Conservation (phyloP, 1,140 invertebrate genomes). For the Eufriesea mexicana region DNA sequence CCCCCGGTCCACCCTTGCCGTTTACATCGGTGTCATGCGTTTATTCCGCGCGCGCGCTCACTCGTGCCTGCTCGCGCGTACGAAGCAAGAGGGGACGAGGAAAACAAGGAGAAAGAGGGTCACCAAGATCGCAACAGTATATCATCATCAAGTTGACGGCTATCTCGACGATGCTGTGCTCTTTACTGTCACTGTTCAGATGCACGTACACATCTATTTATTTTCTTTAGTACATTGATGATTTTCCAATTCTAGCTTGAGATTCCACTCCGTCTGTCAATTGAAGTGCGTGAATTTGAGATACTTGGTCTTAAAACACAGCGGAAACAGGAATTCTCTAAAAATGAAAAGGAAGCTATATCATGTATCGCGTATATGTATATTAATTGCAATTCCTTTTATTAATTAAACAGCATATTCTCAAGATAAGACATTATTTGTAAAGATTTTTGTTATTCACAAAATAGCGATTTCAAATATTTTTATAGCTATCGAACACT, state of each 20-base stretch:
- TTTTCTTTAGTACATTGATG: not conserved
- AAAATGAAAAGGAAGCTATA: too few relatives aligned
- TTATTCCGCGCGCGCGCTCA: constrained; percentile 59
- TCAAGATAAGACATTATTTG: too few relatives aligned
- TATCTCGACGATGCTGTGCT: constrained; percentile 57
- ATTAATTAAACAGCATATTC: not conserved
- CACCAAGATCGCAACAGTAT: constrained; percentile 74
- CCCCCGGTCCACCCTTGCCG: constrained; percentile 59
- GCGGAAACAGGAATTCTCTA: not conserved
- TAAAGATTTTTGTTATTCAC: too few relatives aligned
- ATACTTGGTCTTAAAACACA: not conserved
- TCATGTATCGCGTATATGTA: too few relatives aligned
- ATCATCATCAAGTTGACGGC: constrained; percentile 80
- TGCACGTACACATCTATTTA: not conserved
- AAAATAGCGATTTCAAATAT: not conserved
- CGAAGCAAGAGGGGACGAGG: constrained; percentile 40
- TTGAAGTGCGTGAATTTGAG: not conserved
- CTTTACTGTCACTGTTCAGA: constrained; percentile 31
- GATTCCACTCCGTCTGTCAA: not conserved
- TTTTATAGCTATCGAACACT: not conserved
- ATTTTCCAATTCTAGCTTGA: not conserved
- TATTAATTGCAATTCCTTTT: too few relatives aligned
- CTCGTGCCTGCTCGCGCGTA: constrained; percentile 27
- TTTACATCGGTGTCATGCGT: constrained; percentile 50
- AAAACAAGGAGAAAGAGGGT: constrained; percentile 60